Percentiles rank a stretch among this genome's conserved stretches.
These are phyloP conservation scores for Pluvianellus socialis DNA, from an alignment of 2,113 vertebrate species.

Conservation along the genomic window DNA sequence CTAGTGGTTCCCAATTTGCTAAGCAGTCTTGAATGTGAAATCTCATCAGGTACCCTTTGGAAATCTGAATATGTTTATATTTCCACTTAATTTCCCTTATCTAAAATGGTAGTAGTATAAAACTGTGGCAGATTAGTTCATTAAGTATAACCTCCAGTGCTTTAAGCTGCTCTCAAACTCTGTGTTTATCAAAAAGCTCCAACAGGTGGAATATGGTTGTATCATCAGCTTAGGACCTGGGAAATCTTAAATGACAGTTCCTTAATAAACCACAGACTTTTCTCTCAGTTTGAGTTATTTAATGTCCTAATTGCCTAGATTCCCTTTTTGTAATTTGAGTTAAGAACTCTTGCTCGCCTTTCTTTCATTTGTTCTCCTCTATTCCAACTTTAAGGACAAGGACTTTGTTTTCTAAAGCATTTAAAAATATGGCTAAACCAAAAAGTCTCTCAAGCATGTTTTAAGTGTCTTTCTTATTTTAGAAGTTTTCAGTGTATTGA, in stretches of 20 bases:
- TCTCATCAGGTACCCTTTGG: background rate
- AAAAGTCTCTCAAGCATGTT: background rate
- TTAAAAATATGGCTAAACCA: background rate
- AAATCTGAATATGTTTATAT: background rate
- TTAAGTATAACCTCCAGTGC: background rate
- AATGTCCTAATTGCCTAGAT: background rate
- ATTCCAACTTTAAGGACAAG: background rate
- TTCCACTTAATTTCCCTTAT: background rate
- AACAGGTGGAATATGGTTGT: background rate
- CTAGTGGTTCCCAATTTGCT: background rate
- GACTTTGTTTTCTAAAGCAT: background rate
- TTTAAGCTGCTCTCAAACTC: background rate
- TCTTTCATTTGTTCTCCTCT: background rate
- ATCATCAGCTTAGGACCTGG: background rate
- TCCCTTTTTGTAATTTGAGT: background rate
- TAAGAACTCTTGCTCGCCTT: background rate
- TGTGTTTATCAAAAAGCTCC: background rate
- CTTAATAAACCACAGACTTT: background rate
- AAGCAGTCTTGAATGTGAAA: background rate
- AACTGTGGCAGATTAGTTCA: background rate
- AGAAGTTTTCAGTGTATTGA: background rate
- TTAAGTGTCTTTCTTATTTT: background rate
- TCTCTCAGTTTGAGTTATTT: background rate
- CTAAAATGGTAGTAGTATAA: background rate
- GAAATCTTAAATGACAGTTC: background rate